Evolutionary conservation across 1,140 invertebrate species (phyloP).

Genomic region (Triops cancriformis): DNA sequence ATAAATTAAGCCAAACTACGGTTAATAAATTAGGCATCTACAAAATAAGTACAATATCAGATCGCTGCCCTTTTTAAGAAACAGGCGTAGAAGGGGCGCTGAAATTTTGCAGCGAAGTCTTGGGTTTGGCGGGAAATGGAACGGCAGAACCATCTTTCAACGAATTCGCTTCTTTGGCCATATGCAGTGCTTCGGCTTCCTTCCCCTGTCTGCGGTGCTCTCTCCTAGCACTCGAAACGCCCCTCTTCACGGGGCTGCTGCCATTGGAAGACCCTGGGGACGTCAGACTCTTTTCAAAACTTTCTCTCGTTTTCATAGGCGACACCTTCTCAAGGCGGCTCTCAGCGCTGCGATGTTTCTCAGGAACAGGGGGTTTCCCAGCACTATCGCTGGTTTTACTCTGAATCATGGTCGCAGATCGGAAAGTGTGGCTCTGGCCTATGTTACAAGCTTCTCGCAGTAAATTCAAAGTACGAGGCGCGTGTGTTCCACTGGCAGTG

Average conservation of each 20-base stretch:
- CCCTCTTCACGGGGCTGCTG: background rate
- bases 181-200: background rate
- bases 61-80: background rate
- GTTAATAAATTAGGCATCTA: too few relatives aligned
- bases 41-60: background rate
- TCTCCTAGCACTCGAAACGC: background rate
- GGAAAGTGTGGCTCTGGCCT: background rate
- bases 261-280: background rate
- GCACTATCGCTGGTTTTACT: background rate
- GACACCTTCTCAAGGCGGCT: background rate
- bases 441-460: conserved; percentile 24
- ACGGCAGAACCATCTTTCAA: background rate
- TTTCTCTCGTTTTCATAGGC: background rate
- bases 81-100: background rate
- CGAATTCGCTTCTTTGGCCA: background rate
- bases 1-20: background rate
- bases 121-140: background rate
- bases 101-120: background rate
- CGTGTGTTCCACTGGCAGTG: background rate
- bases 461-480: conserved; percentile 11
- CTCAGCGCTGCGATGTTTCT: background rate
- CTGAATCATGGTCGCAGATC: background rate
- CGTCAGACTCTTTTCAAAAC: background rate
- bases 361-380: background rate
- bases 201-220: background rate